Base-by-base conservation (phyloP, 2,888 invertebrate genomes). In the Auanema freiburgensis region DNA sequence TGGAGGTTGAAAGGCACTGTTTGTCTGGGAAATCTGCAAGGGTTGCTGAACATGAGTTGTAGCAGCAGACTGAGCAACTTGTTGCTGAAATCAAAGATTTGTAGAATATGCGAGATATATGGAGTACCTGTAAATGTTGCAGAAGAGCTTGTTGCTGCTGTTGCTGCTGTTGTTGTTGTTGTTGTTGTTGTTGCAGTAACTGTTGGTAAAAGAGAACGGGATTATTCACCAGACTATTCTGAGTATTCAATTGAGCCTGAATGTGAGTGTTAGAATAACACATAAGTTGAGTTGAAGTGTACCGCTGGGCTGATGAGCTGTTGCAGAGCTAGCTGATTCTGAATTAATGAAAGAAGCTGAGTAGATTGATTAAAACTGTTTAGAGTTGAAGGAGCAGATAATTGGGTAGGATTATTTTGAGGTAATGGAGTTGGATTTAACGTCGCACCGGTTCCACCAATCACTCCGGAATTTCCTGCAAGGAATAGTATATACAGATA, bases 1-100 rank as follows among this genome's bases (percentile, higher is more conserved):
- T 33, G 59, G 59, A 5, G 60, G 60, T 14, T 60, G 60, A 40
- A 60, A 60, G 10, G 60, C 60, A 44, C 60, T 60, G 46, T 54
- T 53, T 1, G 46, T n/a, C 25, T 60, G 60, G 11, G 25, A 25
- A 18, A 52, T 25, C 42, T 52, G 51, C 6, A 23, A 54, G 16
- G 46, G 46, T 33, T 33, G 33, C 33, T 33, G 33, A 5, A 33
- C 33, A 33, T 33, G 33, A 21, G 46, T 46, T 16, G 46, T 16
- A 16, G 46, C 10, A 5, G 46, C 46, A 6, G 46, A 42, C 21
- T 60, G 60, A 14, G 42, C 60, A 6, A 43, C 44, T n/a, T 33
- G 54, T 11, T 59, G 59, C 59, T 60, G 33, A 41, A 59, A 57
- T 23, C 1, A 21, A n/a, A 4, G 2, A 21, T 10, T 23, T 52